A percentile compares a stretch with the other conserved stretches of the same genome.
Conservation (phyloP, 2,888 invertebrate species). For the Cephus sareptanus region DNA sequence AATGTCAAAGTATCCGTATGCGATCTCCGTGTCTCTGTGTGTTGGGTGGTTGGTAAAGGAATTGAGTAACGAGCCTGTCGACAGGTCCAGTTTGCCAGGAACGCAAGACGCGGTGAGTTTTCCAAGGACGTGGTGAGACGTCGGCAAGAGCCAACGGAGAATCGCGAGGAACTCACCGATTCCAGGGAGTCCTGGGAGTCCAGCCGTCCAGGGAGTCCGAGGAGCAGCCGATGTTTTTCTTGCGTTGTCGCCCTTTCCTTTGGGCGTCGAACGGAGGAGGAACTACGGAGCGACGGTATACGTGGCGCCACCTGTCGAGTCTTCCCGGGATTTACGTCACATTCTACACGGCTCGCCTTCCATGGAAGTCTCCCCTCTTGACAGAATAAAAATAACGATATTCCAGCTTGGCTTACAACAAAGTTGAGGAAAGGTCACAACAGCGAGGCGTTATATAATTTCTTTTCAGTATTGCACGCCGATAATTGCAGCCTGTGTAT, state of each 20-base stretch:
- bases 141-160: not conserved
- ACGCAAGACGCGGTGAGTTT: not conserved
- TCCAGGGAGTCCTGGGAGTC: not conserved
- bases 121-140: not conserved
- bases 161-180: not conserved
- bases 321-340: not conserved
- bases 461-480: slow-evolving; percentile 31
- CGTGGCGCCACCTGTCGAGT: slow-evolving; percentile 33
- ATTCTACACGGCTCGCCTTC: slow-evolving; percentile 5
- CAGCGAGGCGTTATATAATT: slow-evolving; percentile 35
- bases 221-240: not conserved
- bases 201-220: not conserved
- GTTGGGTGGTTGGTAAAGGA: not conserved
- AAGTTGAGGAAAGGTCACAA: slow-evolving; percentile 41
- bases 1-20: not conserved
- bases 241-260: not conserved
- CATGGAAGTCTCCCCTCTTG: slow-evolving; percentile 21
- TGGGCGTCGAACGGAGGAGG: not conserved
- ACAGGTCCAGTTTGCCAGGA: not conserved
- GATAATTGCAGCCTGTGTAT: not conserved
- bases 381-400: not conserved
- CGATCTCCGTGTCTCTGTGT: not conserved
- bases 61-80: not conserved
- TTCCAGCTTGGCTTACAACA: slow-evolving; percentile 22
- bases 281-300: not conserved